Percentiles rank a stretch among this genome's conserved stretches.
These are phyloP conservation scores for Mechanitis mazaeus DNA, from an alignment of 2,888 invertebrate species.

Conservation along the genomic window DNA sequence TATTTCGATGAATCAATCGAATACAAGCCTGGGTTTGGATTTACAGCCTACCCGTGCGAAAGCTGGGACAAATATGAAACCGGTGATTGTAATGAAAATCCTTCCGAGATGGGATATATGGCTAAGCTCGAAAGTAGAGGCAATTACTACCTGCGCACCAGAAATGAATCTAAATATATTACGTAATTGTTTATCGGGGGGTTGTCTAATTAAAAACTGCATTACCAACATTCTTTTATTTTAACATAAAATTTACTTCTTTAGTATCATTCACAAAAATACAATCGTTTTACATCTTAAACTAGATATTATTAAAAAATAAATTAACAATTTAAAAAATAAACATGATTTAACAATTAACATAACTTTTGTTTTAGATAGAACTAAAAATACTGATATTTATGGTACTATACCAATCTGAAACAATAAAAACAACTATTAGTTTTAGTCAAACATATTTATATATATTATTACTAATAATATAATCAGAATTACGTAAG, in stretches of 20 bases:
- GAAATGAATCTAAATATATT: conserved; percentile 73
- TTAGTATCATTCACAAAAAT: neutral
- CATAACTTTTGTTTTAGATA: conserved; percentile 7
- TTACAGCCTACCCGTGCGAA: conserved; percentile 75
- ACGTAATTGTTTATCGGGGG: conserved; percentile 7
- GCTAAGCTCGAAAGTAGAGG: conserved; percentile 57
- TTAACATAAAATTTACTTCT: neutral
- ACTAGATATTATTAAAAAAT: neutral
- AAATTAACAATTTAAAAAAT: conserved; percentile 2
- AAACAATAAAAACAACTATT: conserved; percentile 33
- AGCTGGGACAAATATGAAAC: conserved; percentile 66
- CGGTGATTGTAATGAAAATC: conserved; percentile 53
- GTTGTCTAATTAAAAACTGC: neutral
- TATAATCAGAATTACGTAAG: neutral
- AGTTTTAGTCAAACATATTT: neutral
- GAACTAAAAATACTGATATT: too few species aligned
- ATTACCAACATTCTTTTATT: neutral
- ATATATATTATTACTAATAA: neutral
- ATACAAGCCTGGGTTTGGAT: conserved; percentile 57
- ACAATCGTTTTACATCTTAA: neutral
- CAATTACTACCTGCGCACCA: conserved; percentile 78
- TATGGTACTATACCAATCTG: conserved; percentile 16
- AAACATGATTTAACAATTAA: conserved; percentile 8
- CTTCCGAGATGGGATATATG: conserved; percentile 75
- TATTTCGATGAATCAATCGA: conserved; percentile 81